These are phyloP conservation scores for Leptodactylus fallax DNA, from an alignment of 2,797 vertebrate species.

Conservation along the genomic window DNA sequence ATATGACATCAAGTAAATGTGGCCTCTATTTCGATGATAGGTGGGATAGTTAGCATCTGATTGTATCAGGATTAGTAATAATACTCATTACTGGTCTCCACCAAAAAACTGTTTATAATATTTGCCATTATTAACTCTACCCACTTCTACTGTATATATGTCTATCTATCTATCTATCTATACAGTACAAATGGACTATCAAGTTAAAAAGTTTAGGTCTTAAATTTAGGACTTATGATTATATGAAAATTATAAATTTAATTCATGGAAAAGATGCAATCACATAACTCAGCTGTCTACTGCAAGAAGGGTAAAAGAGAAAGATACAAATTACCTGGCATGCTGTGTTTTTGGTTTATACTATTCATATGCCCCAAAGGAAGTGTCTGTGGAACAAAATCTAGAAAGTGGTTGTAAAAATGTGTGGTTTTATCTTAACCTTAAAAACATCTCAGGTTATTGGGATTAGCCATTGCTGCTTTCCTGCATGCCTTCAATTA, in stretches of 20 bases:
- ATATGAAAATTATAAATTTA: constrained; percentile 1
- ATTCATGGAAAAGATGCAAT: constrained; percentile 32
- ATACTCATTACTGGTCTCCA: no score
- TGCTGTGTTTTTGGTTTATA: constrained; percentile 39
- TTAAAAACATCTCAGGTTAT: constrained; percentile 73
- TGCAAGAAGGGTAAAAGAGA: constrained; percentile 27
- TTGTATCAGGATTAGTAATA: no score
- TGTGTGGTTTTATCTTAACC: constrained; percentile 75
- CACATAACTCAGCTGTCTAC: neutral
- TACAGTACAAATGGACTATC: no score
- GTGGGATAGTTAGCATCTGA: no score
- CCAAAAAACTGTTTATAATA: no score
- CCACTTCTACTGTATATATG: no score
- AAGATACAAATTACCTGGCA: constrained; percentile 32
- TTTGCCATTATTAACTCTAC: no score
- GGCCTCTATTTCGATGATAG: no score
- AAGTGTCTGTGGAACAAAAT: constrained; percentile 68
- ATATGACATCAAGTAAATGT: no score
- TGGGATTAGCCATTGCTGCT: constrained; percentile 78
- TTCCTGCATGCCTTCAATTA: constrained; percentile 85
- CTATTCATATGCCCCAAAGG: constrained; percentile 59
- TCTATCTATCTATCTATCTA: no score
- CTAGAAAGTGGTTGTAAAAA: constrained; percentile 73
- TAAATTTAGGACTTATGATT: neutral
- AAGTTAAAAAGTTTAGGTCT: no score